Evolutionary conservation across 2,888 invertebrate species (phyloP), one percentile per base, ranked within the genome.

Genomic region (Ophion ventricosus): DNA sequence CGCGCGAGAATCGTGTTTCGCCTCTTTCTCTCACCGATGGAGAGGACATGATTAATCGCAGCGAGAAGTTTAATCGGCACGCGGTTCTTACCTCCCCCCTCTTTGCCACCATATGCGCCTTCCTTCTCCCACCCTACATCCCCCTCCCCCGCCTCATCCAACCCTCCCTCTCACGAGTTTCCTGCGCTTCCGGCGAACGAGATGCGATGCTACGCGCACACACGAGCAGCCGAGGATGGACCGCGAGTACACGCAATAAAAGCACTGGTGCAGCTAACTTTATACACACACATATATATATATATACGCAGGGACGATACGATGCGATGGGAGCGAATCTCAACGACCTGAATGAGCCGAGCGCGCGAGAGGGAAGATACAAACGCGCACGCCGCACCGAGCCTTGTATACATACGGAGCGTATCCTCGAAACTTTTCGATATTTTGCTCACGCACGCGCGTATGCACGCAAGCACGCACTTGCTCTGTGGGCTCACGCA

Each of bases 361-460:
- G n/a, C 26, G 67, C 83, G 61, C 49, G 70, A 84, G 43, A 5
- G 63, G 56, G 67, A 81, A 40, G 61, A 61, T 61, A 69, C 59
- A 49, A 67, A 63, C 57, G 63, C 67, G 29, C 54, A 57, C 49
- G 1, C 49, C 2, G 49, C 2, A 49, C 17, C 11, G 14, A 49
- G 17, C 14, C 49, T 14, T 49, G 17, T 3, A 14, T 14, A 49
- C 49, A 11, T 11, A 43, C 43, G 10, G 17, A 14, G 49, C 14
- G 72, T 80, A 69, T 59, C 64, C 72, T 40, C 82, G 64, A 83
- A 49, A 84, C 64, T 70, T 92, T 91, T 92, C 89, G 92, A 91
- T 92, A 91, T 92, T 92, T 92, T 88, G 91, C 90, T 92, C 92
- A 92, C 91, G 92, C 92, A 92, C 91, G 92, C 91, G 88, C 90